Conservation (phyloP, 2,888 invertebrate genomes). For the Lasioglossum lativentre region DNA sequence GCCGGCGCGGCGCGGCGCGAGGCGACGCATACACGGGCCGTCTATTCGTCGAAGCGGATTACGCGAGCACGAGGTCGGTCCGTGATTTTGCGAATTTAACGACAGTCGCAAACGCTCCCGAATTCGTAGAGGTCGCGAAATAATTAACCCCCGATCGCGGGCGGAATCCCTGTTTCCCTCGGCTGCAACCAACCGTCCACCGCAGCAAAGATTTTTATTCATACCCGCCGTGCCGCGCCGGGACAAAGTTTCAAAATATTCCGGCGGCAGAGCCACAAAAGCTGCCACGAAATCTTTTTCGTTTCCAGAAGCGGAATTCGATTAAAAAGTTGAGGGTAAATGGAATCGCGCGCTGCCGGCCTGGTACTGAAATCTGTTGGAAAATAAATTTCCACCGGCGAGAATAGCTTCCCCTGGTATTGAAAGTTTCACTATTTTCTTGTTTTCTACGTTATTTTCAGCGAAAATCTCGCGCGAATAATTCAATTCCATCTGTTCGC, state of each 20-base stretch:
- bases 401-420: background rate
- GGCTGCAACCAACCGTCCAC: background rate
- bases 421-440: constrained; percentile 19
- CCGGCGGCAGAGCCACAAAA: background rate
- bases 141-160: constrained; percentile 33
- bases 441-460: constrained; percentile 9
- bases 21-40: constrained; percentile 25
- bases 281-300: constrained; percentile 10
- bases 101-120: constrained; percentile 12
- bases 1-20: too few species aligned
- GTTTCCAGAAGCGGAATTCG: constrained; percentile 6
- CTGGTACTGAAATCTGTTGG: constrained; percentile 7
- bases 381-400: constrained; percentile 19
- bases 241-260: constrained; percentile 9
- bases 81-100: constrained; percentile 13
- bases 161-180: background rate
- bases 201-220: constrained; percentile 10
- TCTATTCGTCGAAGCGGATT: constrained; percentile 64
- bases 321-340: constrained; percentile 23
- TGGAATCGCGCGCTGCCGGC: background rate
- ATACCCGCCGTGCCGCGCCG: background rate
- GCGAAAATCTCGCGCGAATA: constrained; percentile 4
- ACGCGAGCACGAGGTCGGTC: constrained; percentile 31
- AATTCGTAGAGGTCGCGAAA: constrained; percentile 14
- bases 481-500: background rate